These are phyloP conservation scores for Hetaerina americana DNA, from an alignment of 1,140 invertebrate genomes.

Conservation along the genomic window DNA sequence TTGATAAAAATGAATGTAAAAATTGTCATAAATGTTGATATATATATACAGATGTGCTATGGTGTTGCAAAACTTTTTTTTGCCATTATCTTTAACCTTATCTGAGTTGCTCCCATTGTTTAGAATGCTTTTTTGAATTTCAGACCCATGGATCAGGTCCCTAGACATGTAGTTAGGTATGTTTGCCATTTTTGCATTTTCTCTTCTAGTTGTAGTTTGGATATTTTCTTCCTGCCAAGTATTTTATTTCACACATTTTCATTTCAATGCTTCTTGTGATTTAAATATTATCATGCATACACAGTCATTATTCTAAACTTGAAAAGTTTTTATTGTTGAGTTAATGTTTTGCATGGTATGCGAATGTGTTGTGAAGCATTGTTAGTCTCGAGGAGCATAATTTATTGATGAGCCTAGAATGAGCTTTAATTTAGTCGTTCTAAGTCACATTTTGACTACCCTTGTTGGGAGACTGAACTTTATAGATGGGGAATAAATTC, in stretches of 20 bases:
- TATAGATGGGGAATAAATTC: too few species aligned
- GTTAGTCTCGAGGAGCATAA: too few species aligned
- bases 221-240: constrained; percentile 11
- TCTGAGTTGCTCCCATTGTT: constrained; percentile 28
- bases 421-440: too few species aligned
- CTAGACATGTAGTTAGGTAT: constrained; percentile 45
- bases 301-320: not conserved
- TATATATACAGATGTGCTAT: not conserved
- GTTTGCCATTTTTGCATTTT: constrained; percentile 20
- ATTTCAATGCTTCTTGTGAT: not conserved
- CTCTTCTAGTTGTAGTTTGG: constrained; percentile 20
- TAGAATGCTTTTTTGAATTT: constrained; percentile 44
- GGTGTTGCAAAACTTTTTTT: not conserved
- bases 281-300: not conserved
- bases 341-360: not conserved
- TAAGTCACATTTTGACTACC: not conserved
- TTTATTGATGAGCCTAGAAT: too few species aligned
- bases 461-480: too few species aligned
- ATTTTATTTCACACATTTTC: not conserved
- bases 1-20: not conserved
- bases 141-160: constrained; percentile 45
- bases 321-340: not conserved
- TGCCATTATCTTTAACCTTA: not conserved
- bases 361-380: not conserved
- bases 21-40: not conserved